These are phyloP conservation scores for Oligia fasciuncula DNA, from an alignment of 2,888 invertebrate species.

Conservation along the genomic window DNA sequence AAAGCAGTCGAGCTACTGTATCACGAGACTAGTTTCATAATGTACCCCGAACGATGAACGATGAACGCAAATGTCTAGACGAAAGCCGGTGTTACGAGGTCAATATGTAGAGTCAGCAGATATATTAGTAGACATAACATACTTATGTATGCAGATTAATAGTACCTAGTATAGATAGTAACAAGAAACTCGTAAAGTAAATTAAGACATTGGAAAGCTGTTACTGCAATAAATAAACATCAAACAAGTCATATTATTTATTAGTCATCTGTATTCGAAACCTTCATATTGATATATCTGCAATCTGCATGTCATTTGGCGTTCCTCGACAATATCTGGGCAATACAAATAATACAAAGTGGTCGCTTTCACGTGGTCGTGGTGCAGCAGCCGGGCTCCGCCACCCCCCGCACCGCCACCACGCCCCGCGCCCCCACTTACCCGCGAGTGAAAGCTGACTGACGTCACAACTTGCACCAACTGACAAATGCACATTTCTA, in stretches of 20 bases:
- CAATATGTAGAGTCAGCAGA: neutral
- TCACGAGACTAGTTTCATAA: neutral
- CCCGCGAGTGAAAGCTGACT: slow-evolving; percentile 82
- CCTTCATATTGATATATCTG: slow-evolving; percentile 27
- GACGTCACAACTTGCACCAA: slow-evolving; percentile 81
- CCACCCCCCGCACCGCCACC: slow-evolving; percentile 20
- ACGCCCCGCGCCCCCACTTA: slow-evolving; percentile 30
- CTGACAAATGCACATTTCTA: slow-evolving; percentile 70
- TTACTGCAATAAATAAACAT: slow-evolving; percentile 15
- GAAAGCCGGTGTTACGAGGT: neutral
- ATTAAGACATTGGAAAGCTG: slow-evolving; percentile 25
- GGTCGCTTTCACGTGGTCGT: slow-evolving; percentile 82
- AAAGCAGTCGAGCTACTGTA: neutral
- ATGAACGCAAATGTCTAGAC: slow-evolving; percentile 7
- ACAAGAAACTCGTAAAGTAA: slow-evolving; percentile 3
- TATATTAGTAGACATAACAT: neutral
- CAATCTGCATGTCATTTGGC: slow-evolving; percentile 50
- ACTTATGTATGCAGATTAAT: neutral
- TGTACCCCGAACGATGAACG: neutral
- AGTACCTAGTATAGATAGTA: neutral
- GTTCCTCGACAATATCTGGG: slow-evolving; percentile 61
- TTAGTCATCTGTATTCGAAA: slow-evolving; percentile 30
- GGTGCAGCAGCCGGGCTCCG: slow-evolving; percentile 72
- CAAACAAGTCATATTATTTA: neutral
- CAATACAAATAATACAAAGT: slow-evolving; percentile 71